Base-by-base conservation (phyloP, 2,113 vertebrate species). In the Siniperca chuatsi region DNA sequence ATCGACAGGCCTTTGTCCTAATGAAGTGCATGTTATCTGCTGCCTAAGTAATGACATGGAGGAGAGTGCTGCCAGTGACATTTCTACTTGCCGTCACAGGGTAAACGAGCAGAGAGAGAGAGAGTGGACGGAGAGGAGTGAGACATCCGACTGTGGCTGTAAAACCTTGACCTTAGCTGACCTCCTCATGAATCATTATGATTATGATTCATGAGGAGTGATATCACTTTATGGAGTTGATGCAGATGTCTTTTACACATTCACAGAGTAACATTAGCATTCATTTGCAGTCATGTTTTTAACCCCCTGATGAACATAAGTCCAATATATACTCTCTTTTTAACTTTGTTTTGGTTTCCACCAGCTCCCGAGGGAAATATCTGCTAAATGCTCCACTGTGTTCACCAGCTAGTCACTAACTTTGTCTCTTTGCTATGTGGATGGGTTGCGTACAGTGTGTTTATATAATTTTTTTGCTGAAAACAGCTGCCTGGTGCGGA, bases 21-120 rank as follows among this genome's bases (percentile, higher is more conserved):
- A 94, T 92, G 85, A 94, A 92, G 90, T 90, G 87, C 37, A 79
- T 89, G 66, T 92, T 92, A 93, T 92, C 90, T 86, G 66, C 62
- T 68, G 89, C 46, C 65, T 75, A 78, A 88, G 77, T 91, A 82
- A 92, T 87, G 83, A 75, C 84, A 70, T 35, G 72, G 80, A 88
- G 87, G 77, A 81, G 83, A 84, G 83, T 29, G 79, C 91, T 80
- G 87, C 81, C 67, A n/a, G 67, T 87, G 88, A 84, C 79, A 77
- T 77, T 71, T 78, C 20, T 23, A 55, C 58, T 86, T 57, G 10
- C 76, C 37, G 2, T 77, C 29, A 67, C n/a, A 33, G 61, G 37
- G 8, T 67, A 73, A 82, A 82, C 16, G 23, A 87, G 64, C 54
- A 64, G 50, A 61, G 82, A 77, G 44, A 25, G 46, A 29, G 29